Evolutionary conservation across 2,113 vertebrate genomes (phyloP), one percentile per base, ranked within the genome.

Genomic region (Galemys pyrenaicus): DNA sequence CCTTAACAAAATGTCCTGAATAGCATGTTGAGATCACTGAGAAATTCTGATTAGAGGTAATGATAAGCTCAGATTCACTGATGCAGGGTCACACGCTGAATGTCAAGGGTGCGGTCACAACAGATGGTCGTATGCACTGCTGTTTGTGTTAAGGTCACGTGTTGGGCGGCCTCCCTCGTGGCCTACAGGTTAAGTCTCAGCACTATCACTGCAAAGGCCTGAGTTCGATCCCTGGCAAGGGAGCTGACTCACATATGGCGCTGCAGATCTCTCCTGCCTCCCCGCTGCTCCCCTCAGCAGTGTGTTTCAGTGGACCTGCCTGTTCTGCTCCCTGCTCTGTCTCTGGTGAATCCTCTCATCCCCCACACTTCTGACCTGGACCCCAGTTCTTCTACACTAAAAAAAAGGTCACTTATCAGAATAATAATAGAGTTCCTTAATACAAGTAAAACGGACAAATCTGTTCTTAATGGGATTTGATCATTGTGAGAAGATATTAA

Each of bases 101-200:
- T 88, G 26, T 10, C 22, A 88, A 95, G 30, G 89, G 75, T 12
- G 82, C 4, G 70, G 11, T 62, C 60, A 89, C 16, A 91, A 46
- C 0, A 75, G 32, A 24, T 39, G 17, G 46, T 28, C 9, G 67
- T 22, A 49, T 73, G 77, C 22, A 65, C 56, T 82, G 37, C 0
- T 78, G 20, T 67, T 2, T 80, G 54, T 94, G 67, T 77, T 94
- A 90, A 87, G 41, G 67, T n/a, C 32, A 46, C 64, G 89, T 37
- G 30, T 16, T 87, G 46, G 71, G 90, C 5, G 70, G 46, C 46
- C 10, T 49, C 46, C 46, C 10, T 49, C 7, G 46, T 49, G 46
- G 46, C 10, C 46, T 49, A 49, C 7, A 11, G 46, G 10, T 49
- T 49, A 49, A 49, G 10, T 49, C 46, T 12, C 46, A 49, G 10